These are phyloP conservation scores for Solea solea DNA, from an alignment of 2,113 vertebrate species.

Conservation along the genomic window DNA sequence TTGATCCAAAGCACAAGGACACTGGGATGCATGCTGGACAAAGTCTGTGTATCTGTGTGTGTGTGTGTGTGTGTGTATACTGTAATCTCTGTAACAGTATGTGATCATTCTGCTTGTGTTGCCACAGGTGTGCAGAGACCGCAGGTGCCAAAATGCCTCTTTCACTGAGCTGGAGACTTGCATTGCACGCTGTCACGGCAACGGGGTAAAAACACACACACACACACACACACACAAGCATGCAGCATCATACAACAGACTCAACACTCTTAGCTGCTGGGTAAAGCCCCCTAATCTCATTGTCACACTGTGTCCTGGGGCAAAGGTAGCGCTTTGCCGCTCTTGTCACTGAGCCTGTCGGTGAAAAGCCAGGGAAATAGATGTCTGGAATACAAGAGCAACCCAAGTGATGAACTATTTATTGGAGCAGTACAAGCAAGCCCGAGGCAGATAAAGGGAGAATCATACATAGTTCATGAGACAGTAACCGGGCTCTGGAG, in stretches of 20 bases:
- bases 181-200: conserved; percentile 80
- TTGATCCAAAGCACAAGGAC: conserved; percentile 30
- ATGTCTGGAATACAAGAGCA: conserved; percentile 48
- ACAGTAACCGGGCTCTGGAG: conserved; percentile 21
- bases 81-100: conserved; percentile 23
- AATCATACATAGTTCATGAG: conserved; percentile 60
- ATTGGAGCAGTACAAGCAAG: conserved; percentile 55
- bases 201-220: conserved; percentile 70
- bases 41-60: not conserved
- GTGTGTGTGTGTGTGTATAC: not conserved
- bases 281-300: conserved; percentile 44
- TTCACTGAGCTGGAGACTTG: conserved; percentile 88
- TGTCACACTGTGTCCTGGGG: conserved; percentile 68
- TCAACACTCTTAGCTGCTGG: conserved; percentile 23
- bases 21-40: conserved; percentile 19
- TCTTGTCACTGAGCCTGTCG: conserved; percentile 41
- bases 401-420: conserved; percentile 62
- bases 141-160: conserved; percentile 88
- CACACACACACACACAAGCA: conserved; percentile 12
- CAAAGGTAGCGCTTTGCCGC: conserved; percentile 32
- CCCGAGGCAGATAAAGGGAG: conserved; percentile 49
- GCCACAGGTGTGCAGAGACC: conserved; percentile 89
- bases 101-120: conserved; percentile 35
- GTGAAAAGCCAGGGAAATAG: conserved; percentile 43
- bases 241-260: conserved; percentile 13